Evolutionary conservation across 1,140 invertebrate species (phyloP), one percentile per base, ranked within the genome.

Genomic region (Chironomus striatipennis): DNA sequence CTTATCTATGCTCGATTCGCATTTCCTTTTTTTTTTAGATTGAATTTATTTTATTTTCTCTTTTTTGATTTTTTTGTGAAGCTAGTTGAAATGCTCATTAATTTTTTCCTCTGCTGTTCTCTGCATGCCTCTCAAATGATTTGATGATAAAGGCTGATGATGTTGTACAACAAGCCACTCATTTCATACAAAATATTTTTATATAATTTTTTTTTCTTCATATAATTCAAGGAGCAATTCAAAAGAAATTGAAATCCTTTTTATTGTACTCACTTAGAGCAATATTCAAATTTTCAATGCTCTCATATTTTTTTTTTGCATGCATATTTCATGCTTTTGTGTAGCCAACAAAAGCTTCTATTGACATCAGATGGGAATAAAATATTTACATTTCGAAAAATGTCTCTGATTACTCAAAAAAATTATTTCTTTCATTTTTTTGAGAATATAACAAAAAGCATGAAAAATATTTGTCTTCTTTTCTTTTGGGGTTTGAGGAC

Each of bases 341-440:
- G 47, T 12, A n/a, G 47, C 47, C 47, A n/a, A 57, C 47, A 57
- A 57, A 57, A 57, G 47, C 47, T 57, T 57, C 47, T 57, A 57
- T 57, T 57, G 47, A 57, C 47, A 57, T 57, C 47, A 57, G 47
- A 57, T 57, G 47, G 47, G 47, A 57, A 57, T 57, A 57, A 57
- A 57, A n/a, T 57, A 57, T 57, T 57, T 57, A 57, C 47, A 57
- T 57, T 57, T 57, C 47, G n/a, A 34, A 57, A 57, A 57, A 57
- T 57, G 47, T 57, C 47, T 57, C 47, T 57, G 47, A 57, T 57
- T 57, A 57, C 47, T 57, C 47, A 57, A 57, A 57, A 57, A 57
- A 57, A 57, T 12, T n/a, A 57, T 57, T 57, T 57, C n/a, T 57
- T 57, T 57, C 47, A 34, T 57, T 57, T 15, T 57, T 12, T 12